These are phyloP conservation scores for Ellobius talpinus DNA, from an alignment of 2,113 vertebrate genomes.

Conservation along the genomic window DNA sequence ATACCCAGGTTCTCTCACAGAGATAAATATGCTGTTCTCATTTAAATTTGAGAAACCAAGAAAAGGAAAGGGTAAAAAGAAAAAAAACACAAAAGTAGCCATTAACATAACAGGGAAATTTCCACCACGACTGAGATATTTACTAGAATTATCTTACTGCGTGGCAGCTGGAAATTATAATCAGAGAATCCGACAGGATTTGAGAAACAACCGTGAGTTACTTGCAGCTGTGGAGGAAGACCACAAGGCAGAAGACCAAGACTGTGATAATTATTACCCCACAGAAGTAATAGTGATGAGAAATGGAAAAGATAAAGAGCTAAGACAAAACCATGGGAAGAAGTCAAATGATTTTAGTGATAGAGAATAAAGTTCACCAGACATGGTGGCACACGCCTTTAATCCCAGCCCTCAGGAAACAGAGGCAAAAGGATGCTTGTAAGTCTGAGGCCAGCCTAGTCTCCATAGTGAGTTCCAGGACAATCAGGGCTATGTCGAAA, in stretches of 20 bases:
- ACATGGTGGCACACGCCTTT: not conserved
- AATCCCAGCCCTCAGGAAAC: not conserved
- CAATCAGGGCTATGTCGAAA: not conserved
- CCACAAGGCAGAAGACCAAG: constrained; percentile 18
- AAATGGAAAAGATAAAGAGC: not conserved
- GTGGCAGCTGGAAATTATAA: not conserved
- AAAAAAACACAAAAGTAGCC: not conserved
- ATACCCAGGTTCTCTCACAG: not conserved
- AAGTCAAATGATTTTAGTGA: not conserved
- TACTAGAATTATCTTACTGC: not conserved
- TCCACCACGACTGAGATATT: not conserved
- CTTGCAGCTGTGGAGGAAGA: not conserved
- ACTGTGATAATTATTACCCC: not conserved
- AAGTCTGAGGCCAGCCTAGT: not conserved
- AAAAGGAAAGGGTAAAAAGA: not conserved
- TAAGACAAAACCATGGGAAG: not conserved
- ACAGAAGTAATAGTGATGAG: not conserved
- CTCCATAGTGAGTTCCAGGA: not conserved
- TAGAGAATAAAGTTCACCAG: not conserved
- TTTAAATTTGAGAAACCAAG: not conserved
- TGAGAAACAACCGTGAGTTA: not conserved
- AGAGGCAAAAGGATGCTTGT: not conserved
- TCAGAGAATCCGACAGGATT: not conserved
- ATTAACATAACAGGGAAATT: not conserved
- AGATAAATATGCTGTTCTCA: not conserved